A percentile compares a stretch with the other conserved stretches of the same genome.
Evolutionary conservation across 1,140 invertebrate species (phyloP).

Genomic region (Antheraea pernyi): DNA sequence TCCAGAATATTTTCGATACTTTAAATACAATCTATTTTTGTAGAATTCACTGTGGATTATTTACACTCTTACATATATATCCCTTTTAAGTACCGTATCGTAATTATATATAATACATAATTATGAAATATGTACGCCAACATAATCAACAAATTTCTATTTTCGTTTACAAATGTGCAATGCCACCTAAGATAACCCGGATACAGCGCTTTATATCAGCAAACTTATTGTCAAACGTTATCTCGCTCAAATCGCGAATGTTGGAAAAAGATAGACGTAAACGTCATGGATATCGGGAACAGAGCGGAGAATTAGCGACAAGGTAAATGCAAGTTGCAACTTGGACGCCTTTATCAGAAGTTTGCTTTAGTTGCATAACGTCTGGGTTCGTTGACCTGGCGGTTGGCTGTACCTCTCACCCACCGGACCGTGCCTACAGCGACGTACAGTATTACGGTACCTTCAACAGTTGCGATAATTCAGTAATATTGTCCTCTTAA

Average conservation of each 20-base stretch:
- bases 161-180: not conserved
- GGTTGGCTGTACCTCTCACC: not conserved
- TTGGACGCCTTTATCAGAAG: not conserved
- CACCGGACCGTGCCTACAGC: slow-evolving; percentile 1
- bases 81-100: too few species aligned
- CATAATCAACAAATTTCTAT: not conserved
- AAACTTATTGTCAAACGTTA: not conserved
- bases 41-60: too few species aligned
- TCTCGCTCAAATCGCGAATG: slow-evolving; percentile 1
- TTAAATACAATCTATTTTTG: too few species aligned
- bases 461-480: not conserved
- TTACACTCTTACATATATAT: too few species aligned
- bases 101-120: not conserved
- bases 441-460: not conserved
- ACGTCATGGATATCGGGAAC: not conserved
- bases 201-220: not conserved
- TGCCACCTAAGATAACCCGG: not conserved
- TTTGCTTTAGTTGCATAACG: slow-evolving; percentile 4
- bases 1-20: too few species aligned
- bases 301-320: not conserved
- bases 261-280: slow-evolving; percentile 1
- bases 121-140: not conserved
- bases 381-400: not conserved
- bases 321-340: slow-evolving; percentile 2
- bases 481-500: not conserved